Conservation (phyloP, 2,888 invertebrate species). For the Zonitis immaculata region DNA sequence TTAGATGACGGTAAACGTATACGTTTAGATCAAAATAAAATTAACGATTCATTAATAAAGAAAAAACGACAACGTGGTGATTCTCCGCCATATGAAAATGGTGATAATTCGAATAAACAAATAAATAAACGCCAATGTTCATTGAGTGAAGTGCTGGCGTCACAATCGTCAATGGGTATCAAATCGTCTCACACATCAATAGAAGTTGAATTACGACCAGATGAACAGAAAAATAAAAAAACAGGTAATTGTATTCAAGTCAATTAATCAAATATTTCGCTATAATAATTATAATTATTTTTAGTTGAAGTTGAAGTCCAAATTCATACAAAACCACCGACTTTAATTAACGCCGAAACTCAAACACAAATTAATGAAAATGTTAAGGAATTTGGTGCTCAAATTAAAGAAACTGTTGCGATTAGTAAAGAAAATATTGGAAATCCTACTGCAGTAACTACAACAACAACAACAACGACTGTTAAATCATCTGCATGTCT, state of each 20-base stretch:
- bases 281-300: not conserved
- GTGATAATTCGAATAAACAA: not conserved
- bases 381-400: not conserved
- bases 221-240: not conserved
- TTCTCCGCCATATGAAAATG: conserved; percentile 6
- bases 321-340: conserved; percentile 27
- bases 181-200: too few relatives aligned
- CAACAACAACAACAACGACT: conserved; percentile 4
- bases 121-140: not conserved
- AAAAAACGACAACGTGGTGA: conserved; percentile 7
- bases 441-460: not conserved
- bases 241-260: not conserved
- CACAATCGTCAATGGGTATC: conserved; percentile 4
- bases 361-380: conserved; percentile 32
- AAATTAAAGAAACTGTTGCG: conserved; percentile 12
- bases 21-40: conserved; percentile 5
- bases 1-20: conserved; percentile 11
- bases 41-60: not conserved
- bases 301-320: conserved; percentile 3
- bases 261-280: not conserved
- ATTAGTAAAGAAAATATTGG: conserved; percentile 6
- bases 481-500: conserved; percentile 19
- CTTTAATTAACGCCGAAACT: conserved; percentile 36
- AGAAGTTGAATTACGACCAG: too few relatives aligned
- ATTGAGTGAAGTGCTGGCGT: conserved; percentile 11